Evolutionary conservation across 2,113 vertebrate genomes (phyloP), one percentile per base, ranked within the genome.

Genomic region (pig (Sus scrofa)): DNA sequence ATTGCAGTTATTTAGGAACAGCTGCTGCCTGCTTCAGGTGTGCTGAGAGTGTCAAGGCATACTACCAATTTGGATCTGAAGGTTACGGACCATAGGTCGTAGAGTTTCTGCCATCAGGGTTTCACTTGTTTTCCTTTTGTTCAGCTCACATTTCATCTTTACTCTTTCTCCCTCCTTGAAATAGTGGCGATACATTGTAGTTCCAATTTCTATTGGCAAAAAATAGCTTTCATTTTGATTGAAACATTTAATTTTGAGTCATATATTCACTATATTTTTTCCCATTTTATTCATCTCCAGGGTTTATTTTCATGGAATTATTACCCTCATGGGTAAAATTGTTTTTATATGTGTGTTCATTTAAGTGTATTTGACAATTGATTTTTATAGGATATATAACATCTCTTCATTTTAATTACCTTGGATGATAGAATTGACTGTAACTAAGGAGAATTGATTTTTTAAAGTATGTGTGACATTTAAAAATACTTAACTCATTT

Each of bases 1-100:
- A 99, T 98, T 98, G 96, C 96, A 96, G 96, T 97, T 98, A 97
- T 98, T 98, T 96, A 92, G 92, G 39, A 95, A 89, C 98, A 98
- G 98, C 98, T 98, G 98, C 98, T 99, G 96, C 98, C 98, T 96
- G 86, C 96, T 94, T 90, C 84, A 68, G 88, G 92, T 1, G 0
- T 82, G 79, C 90, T 87, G 94, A 18, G 65, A 90, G 96, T 98
- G 96, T 98, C 97, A 98, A 98, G 97, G 95, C 91, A 98, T 91
- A 56, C 96, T 91, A 73, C 44, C 93, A 93, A 70, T 84, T 93
- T 83, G 88, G 79, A 97, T 86, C 95, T 73, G 97, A 98, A 98
- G 98, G 95, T 74, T 68, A 24, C 4, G 19, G 93, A 92, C 91
- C 39, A 52, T 4, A 91, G 92, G 95, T 97, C 98, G 97, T 54